phyloP scores from a whole-genome alignment of 2,797 vertebrate genomes.

The Acrossocheilus wenchowensis region DNA sequence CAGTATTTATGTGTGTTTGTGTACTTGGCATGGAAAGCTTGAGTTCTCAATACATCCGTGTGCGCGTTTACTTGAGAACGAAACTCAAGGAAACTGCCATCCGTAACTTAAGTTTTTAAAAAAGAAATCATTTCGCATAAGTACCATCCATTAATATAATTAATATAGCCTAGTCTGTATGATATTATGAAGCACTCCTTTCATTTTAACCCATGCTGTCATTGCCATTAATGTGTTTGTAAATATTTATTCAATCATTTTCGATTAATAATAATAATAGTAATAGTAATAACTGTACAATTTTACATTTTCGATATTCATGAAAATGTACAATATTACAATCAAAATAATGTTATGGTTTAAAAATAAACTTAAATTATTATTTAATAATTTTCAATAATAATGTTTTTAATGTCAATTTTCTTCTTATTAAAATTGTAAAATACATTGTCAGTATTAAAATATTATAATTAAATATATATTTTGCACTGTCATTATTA shows the following conservation, averaged over 20 bases:
- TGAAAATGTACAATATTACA: not conserved
- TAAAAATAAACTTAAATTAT: no score
- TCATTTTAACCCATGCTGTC: not conserved
- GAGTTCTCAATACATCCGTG: not conserved
- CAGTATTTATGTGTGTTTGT: conserved; percentile 8
- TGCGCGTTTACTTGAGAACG: not conserved
- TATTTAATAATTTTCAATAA: no score
- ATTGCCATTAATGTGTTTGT: not conserved
- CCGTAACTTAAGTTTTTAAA: not conserved
- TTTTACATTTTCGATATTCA: not conserved
- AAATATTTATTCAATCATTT: no score
- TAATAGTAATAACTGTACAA: no score
- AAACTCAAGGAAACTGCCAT: not conserved
- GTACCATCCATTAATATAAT: not conserved
- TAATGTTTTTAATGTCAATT: not conserved
- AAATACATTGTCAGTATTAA: not conserved
- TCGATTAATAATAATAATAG: no score
- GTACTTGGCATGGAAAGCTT: not conserved
- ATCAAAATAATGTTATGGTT: not conserved
- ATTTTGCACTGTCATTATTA: no score
- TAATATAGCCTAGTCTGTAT: not conserved
- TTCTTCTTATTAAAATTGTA: not conserved
- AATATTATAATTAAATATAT: not conserved
- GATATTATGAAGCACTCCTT: not conserved
- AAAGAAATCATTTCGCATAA: not conserved